phyloP scores from a whole-genome alignment of 2,797 vertebrate species.

The Gymnopithys bicolor region DNA sequence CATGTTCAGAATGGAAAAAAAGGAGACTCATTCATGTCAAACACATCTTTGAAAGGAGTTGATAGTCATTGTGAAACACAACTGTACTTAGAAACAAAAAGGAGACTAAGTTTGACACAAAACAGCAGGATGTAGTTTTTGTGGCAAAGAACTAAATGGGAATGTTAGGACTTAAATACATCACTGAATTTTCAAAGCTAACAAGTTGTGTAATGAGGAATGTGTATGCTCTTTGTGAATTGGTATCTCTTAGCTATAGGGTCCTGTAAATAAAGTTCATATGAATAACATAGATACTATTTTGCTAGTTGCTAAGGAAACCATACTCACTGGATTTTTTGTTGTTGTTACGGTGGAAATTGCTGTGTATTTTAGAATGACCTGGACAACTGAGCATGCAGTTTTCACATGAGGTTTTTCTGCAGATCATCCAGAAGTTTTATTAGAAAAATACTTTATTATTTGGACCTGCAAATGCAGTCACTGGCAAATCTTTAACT shows the following conservation, averaged over 20 bases:
- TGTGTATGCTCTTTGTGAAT: background rate
- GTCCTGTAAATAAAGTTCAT: constrained; percentile 53
- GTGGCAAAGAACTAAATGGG: background rate
- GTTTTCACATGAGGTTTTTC: background rate
- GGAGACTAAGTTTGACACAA: background rate
- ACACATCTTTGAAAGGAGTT: background rate
- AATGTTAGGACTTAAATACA: background rate
- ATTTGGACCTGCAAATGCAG: background rate
- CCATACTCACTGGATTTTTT: constrained; percentile 23
- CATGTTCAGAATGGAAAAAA: background rate
- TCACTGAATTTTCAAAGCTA: background rate
- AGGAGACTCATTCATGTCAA: background rate
- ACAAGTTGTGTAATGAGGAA: background rate
- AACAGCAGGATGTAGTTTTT: background rate
- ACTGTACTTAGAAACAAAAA: background rate
- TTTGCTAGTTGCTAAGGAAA: constrained; percentile 65
- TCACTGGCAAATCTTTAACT: background rate
- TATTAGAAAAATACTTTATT: background rate
- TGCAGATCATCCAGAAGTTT: background rate
- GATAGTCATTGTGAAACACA: background rate
- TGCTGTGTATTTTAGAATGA: background rate
- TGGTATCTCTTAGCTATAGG: background rate
- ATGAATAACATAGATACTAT: constrained; percentile 35
- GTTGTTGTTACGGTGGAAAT: background rate
- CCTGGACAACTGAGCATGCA: background rate